Percentiles rank a stretch among this genome's conserved stretches.
Evolutionary conservation across 2,888 invertebrate species (phyloP).

Genomic region (Leptinotarsa haldemani): DNA sequence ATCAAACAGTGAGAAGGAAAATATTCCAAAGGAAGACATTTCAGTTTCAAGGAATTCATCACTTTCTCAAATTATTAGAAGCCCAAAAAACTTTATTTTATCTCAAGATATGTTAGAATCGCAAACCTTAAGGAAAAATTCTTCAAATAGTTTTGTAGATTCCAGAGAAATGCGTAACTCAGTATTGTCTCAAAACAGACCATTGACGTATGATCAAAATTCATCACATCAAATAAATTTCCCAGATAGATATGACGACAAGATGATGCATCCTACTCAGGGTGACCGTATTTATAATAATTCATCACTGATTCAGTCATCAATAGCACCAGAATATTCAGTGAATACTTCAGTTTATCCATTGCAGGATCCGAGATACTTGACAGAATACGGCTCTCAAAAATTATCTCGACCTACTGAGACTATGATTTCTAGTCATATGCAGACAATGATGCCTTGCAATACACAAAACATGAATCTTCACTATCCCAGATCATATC

Average conservation of each 20-base stretch:
- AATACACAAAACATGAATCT: not conserved
- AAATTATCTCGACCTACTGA: conserved; percentile 8
- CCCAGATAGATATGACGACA: not conserved
- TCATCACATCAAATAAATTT: not conserved
- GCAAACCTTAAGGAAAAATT: not conserved
- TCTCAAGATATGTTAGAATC: not conserved
- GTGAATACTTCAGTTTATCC: not conserved
- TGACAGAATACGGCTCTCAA: not conserved
- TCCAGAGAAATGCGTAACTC: not conserved
- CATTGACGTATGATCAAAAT: not conserved
- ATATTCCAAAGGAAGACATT: not conserved
- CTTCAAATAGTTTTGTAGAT: not conserved
- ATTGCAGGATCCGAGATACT: not conserved
- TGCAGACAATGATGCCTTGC: not conserved
- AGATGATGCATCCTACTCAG: not conserved
- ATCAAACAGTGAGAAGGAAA: conserved; percentile 16
- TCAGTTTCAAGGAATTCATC: not conserved
- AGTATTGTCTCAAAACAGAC: conserved; percentile 11
- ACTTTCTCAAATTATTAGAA: not conserved
- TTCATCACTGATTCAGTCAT: not conserved
- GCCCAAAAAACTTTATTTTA: not conserved
- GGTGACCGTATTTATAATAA: not conserved
- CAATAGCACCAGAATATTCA: not conserved
- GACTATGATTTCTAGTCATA: not conserved
- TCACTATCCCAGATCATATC: not conserved